These are phyloP conservation scores for Sphaeramia orbicularis DNA, from an alignment of 2,797 vertebrate genomes.

Conservation along the genomic window DNA sequence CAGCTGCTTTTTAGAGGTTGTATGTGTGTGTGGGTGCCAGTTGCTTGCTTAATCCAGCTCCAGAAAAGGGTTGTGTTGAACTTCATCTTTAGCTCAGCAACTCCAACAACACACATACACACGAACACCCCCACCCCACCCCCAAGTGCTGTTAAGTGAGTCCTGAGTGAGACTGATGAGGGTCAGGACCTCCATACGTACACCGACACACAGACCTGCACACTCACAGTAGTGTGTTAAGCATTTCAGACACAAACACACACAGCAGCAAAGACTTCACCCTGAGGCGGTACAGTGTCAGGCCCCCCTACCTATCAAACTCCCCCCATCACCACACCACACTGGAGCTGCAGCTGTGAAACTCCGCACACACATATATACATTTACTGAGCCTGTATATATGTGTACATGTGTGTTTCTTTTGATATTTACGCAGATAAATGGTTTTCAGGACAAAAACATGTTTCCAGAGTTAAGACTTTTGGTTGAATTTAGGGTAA, in stretches of 20 bases:
- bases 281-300: constrained; percentile 63
- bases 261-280: constrained; percentile 25
- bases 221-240: constrained; percentile 27
- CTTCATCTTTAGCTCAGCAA: constrained; percentile 1
- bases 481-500: no score
- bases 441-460: no score
- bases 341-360: constrained; percentile 51
- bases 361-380: constrained; percentile 25
- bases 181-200: constrained; percentile 74
- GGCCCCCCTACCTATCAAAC: constrained; percentile 31
- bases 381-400: background rate
- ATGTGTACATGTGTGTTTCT: background rate
- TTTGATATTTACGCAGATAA: no score
- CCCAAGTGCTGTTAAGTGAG: constrained; percentile 83
- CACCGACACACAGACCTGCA: constrained; percentile 29
- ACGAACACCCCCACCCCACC: constrained; percentile 50
- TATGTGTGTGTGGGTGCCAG: constrained; percentile 1
- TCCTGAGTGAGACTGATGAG: constrained; percentile 88
- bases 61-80: background rate
- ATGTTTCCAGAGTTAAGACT: no score
- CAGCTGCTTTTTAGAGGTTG: background rate
- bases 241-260: constrained; percentile 23
- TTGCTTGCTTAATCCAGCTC: constrained; percentile 16
- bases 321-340: constrained; percentile 5
- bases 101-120: constrained; percentile 22